Base-by-base conservation (phyloP, 2,888 invertebrate species). In the Drosophila helvetica region DNA sequence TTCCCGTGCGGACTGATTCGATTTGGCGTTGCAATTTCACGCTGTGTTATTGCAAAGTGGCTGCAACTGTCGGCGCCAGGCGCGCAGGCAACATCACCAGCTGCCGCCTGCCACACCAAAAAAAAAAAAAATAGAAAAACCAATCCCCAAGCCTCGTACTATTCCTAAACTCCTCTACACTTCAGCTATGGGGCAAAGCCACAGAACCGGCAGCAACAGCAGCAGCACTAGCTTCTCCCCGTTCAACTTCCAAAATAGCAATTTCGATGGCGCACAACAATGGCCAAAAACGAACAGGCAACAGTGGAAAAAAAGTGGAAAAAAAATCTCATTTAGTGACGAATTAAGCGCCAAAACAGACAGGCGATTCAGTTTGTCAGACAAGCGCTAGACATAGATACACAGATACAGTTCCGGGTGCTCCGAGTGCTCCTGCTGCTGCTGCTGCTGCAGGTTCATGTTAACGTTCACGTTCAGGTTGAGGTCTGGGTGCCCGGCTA, bases 11-110 rank as follows among this genome's bases (percentile, higher is more conserved):
- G 90, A 88, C 88, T 91, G 90, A 90, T 90, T 90, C 90, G 91
- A 91, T 90, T 90, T 91, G 87, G 89, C 90, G 90, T 86, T 91
- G 91, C 90, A 91, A 90, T 90, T 90, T 90, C 91, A 91, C 91
- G 91, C 90, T 90, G 85, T 90, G 89, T 86, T 86, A 88, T 89
- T 89, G 89, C 87, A 89, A 86, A 86, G 86, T 86, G 86, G 86
- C 89, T 88, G 89, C 85, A 83, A 79, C 83, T 79, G 89, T 77
- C 77, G 77, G 65, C 69, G 64, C 59, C 63, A 74, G 61, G 59
- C 50, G 61, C 7, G 56, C 55, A 51, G 38, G 48, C 51, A 64
- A 27, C 33, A 27, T 45, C 61, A 59, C 6, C 67, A 25, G 56
- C 68, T 22, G n/a, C 25, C 12, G 17, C 27, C 51, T 19, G 18